Conservation (phyloP, 2,113 vertebrate genomes). For the Sapajus apella region DNA sequence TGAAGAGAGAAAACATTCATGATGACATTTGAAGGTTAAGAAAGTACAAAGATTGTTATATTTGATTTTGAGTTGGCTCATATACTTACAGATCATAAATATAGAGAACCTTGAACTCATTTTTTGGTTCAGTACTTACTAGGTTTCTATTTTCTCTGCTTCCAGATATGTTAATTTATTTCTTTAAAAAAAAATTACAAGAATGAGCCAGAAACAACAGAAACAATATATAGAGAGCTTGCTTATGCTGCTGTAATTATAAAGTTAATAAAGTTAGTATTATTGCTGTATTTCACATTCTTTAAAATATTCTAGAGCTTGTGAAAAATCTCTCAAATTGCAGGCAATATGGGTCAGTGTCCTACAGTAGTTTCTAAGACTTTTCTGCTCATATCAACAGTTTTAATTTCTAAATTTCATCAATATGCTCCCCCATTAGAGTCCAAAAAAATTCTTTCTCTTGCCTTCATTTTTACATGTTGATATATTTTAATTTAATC, state of each 20-base stretch:
- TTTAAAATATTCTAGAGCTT: conserved; percentile 7
- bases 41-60: background rate
- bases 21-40: background rate
- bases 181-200: background rate
- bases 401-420: conserved; percentile 49
- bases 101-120: background rate
- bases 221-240: background rate
- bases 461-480: conserved; percentile 43
- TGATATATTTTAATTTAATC: conserved; percentile 67
- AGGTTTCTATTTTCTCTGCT: background rate
- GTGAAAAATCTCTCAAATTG: conserved; percentile 21
- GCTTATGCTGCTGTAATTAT: background rate
- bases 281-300: background rate
- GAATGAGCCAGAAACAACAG: background rate
- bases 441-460: conserved; percentile 19
- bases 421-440: background rate
- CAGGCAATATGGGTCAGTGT: conserved; percentile 59
- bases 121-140: background rate
- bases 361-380: conserved; percentile 11
- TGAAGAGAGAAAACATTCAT: background rate
- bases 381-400: conserved; percentile 66
- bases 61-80: background rate
- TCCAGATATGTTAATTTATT: background rate
- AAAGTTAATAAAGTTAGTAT: background rate
- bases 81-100: background rate